These are phyloP conservation scores for Psix sp. DNA, from an alignment of 1,140 invertebrate species.

Conservation along the genomic window DNA sequence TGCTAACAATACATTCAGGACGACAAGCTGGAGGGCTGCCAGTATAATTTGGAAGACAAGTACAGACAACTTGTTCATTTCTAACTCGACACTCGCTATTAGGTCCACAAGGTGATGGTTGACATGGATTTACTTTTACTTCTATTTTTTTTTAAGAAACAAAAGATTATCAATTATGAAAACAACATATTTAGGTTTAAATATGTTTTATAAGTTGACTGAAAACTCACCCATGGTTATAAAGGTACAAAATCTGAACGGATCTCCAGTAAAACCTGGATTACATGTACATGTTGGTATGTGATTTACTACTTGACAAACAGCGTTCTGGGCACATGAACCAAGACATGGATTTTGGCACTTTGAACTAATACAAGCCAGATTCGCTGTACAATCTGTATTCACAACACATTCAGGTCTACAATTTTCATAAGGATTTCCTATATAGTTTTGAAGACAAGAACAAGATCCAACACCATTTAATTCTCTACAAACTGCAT, in stretches of 20 bases:
- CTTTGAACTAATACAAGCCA: slow-evolving; percentile 80
- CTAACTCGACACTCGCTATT: slow-evolving; percentile 82
- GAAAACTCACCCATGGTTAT: slow-evolving; percentile 59
- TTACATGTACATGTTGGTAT: slow-evolving; percentile 76
- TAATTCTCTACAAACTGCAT: slow-evolving; percentile 81
- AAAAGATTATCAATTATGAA: slow-evolving; percentile 2
- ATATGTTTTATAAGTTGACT: neutral
- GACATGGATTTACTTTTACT: slow-evolving; percentile 78
- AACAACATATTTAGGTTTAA: too few species aligned
- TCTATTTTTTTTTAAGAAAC: slow-evolving; percentile 32
- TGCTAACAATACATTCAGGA: slow-evolving; percentile 67
- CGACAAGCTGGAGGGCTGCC: slow-evolving; percentile 22
- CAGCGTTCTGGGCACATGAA: slow-evolving; percentile 82
- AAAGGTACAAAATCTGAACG: slow-evolving; percentile 78
- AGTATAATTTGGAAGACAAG: slow-evolving; percentile 72
- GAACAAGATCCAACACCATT: slow-evolving; percentile 81
- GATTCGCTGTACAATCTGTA: slow-evolving; percentile 80
- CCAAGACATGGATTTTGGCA: slow-evolving; percentile 83
- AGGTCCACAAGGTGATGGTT: slow-evolving; percentile 82
- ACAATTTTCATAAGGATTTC: slow-evolving; percentile 85
- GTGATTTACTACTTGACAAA: slow-evolving; percentile 84
- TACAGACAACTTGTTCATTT: slow-evolving; percentile 81
- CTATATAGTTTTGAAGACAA: slow-evolving; percentile 82
- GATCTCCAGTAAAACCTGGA: slow-evolving; percentile 78
- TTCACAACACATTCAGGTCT: slow-evolving; percentile 82